Evolutionary conservation across 2,888 invertebrate genomes (phyloP), one percentile per base, ranked within the genome.

Genomic region (Tenodera sinensis): DNA sequence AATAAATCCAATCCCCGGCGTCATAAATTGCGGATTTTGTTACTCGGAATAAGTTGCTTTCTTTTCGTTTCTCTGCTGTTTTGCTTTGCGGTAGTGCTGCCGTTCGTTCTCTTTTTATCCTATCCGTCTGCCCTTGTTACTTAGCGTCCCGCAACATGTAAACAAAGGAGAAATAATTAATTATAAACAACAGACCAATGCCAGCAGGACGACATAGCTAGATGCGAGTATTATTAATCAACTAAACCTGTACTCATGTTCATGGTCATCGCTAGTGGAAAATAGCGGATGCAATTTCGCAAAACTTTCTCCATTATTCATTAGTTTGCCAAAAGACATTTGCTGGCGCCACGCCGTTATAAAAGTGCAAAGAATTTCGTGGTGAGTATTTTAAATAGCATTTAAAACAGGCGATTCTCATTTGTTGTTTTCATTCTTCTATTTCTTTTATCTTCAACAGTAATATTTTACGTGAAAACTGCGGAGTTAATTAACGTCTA

Each of bases 21-120:
- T 42, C 54, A 85, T 85, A 85, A 85, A 85, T 85, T 85, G 27
- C 54, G 85, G 85, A 85, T 27, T 85, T 54, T 85, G 85, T 85
- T 54, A 71, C 85, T 85, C 54, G 54, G 85, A 85, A 85, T 85
- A 85, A 85, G 71, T 85, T 54, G 54, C 28, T 85, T 85, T 27
- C 47, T 54, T 85, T 85, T 20, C 25, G 28, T 71, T 85, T 54
- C 54, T 84, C 84, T 34, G 25, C 34, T 84, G 30, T 42, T 84
- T 84, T 84, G 34, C 84, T 84, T 84, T 84, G 84, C 30, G 84
- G 84, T 84, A 54, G 54, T 54, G 20, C 54, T 34, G 6, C 6
- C 34, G n/a, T n/a, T n/a, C 15, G 54, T 54, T 54, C 15, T 54
- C 54, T 54, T 25, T 71, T 71, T 71, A 20, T 71, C 8, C 25